Evolutionary conservation across 35 echinoderm and acorn worm genomes (phyloP), one percentile per base, ranked within the genome.

Genomic region (Diadema setosum): DNA sequence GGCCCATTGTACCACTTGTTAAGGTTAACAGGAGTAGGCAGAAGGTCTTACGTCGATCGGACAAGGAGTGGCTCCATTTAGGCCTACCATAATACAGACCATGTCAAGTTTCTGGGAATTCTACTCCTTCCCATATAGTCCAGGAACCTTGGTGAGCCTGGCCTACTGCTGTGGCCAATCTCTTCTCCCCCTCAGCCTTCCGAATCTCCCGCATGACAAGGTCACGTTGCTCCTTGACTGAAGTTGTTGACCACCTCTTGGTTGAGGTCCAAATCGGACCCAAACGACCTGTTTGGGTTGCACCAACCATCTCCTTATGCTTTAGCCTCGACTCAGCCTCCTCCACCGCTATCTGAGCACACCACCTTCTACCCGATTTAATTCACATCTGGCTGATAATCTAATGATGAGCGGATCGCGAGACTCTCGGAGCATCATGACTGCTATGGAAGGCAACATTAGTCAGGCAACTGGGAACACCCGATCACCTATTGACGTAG

Each of bases 221-320:
- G 8, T 87, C 42, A 9, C 63, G 8, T 18, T 30, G 16, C 42
- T 65, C 56, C 37, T 50, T 6, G n/a, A 59, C 63, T 37, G 46
- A 25, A 48, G 84, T 26, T 43, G 58, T 67, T 87, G 84, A 87
- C 35, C 65, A 87, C 65, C 84, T 67, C 63, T 45, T 73, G 39
- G 63, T 32, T 3, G 46, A 36, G 5, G 84, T 87, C 50, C 69
- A 76, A 35, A 67, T 73, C 23, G 81, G 69, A 17, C 86, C 70
- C 30, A 48, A 43, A 56, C 85, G 86, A 16, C 69, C 73, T 16
- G 33, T 17, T 81, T 88, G 86, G 7, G 49, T 46, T 17, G 73
- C 86, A 45, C 84, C 84, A 84, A 64, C n/a, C n/a, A n/a, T 60
- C 2, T 20, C 57, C 4, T 5, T 5, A 15, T 20, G 5, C 4